These are phyloP conservation scores for Melinaea menophilus DNA, from an alignment of 2,888 invertebrate species.

Conservation along the genomic window DNA sequence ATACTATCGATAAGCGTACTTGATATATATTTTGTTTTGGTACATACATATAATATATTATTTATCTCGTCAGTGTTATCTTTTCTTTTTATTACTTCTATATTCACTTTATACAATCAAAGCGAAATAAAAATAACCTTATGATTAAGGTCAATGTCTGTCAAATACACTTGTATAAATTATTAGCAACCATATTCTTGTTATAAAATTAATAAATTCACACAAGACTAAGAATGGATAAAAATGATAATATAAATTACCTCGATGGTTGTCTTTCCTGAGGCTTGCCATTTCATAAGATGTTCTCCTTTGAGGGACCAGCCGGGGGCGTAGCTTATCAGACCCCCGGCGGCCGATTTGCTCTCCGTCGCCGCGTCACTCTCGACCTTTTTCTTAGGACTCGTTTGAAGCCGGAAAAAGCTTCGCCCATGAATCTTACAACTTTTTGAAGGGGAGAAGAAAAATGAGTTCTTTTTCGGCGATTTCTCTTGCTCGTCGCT, in stretches of 20 bases:
- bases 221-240: constrained; percentile 19
- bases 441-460: constrained; percentile 75
- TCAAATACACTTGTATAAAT: too few relatives aligned
- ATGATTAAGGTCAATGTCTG: too few relatives aligned
- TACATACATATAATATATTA: too few relatives aligned
- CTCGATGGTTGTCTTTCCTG: constrained; percentile 79
- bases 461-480: constrained; percentile 73
- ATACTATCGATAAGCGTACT: neutral
- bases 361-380: constrained; percentile 40
- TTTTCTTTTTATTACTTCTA: too few relatives aligned
- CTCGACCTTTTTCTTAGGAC: constrained; percentile 72
- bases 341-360: constrained; percentile 52
- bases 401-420: constrained; percentile 75
- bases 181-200: neutral
- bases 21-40: too few relatives aligned
- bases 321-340: constrained; percentile 80
- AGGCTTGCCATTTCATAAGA: constrained; percentile 80
- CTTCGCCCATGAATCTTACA: constrained; percentile 71
- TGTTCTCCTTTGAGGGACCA: constrained; percentile 80
- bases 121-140: too few relatives aligned
- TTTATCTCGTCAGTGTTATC: too few relatives aligned
- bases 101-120: too few relatives aligned
- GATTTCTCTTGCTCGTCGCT: constrained; percentile 70
- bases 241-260: constrained; percentile 43
- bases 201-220: neutral